Percentiles rank a stretch among this genome's conserved stretches.
Conservation (phyloP, 2,888 invertebrate species). For the Drosophila conformis region DNA sequence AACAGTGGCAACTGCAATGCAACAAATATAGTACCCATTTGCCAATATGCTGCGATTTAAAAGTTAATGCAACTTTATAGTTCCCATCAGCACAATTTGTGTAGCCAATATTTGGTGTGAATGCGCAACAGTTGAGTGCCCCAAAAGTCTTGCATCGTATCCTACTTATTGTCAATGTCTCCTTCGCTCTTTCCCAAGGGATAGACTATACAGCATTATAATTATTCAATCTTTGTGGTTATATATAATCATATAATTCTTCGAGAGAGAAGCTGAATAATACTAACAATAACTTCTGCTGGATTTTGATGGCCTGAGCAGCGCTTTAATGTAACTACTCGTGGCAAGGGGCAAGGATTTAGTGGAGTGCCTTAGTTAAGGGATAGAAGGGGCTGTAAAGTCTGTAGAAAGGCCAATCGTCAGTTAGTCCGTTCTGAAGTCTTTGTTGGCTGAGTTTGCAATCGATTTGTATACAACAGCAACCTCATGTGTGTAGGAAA, state of each 20-base stretch:
- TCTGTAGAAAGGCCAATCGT: conserved; percentile 15
- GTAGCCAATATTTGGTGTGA: not conserved
- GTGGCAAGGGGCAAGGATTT: conserved; percentile 2
- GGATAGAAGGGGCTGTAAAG: not conserved
- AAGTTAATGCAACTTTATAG: not conserved
- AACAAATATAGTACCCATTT: not conserved
- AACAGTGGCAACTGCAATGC: not conserved
- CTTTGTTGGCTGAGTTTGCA: conserved; percentile 47
- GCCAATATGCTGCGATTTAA: not conserved
- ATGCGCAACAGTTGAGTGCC: not conserved
- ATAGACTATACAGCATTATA: not conserved
- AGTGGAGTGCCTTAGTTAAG: not conserved
- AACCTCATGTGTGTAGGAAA: conserved; percentile 11
- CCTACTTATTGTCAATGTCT: no score
- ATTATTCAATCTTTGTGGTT: not conserved
- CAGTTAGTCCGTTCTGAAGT: conserved; percentile 21
- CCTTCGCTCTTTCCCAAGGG: not conserved
- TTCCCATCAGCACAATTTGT: not conserved
- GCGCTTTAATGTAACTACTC: conserved; percentile 1
- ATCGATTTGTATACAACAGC: conserved; percentile 68
- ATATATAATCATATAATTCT: not conserved
- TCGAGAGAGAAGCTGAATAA: not conserved
- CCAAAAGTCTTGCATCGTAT: not conserved
- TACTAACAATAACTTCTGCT: no score
- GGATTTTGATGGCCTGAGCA: not conserved